Evolutionary conservation across 1,140 invertebrate species (phyloP).

Genomic region (Neelides sp.): DNA sequence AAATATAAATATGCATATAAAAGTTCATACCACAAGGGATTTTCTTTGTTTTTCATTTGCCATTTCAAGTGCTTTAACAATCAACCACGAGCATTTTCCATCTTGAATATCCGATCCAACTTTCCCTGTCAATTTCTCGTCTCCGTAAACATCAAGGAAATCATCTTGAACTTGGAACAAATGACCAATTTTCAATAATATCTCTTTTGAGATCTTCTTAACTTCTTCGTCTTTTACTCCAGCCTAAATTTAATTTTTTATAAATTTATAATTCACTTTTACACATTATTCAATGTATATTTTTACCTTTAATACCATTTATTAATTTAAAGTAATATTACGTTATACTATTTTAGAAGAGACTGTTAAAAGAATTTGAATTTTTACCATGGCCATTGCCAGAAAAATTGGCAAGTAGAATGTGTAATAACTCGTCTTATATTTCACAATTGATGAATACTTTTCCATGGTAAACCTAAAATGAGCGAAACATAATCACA

Average conservation of each 20-base stretch:
- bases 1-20: no score
- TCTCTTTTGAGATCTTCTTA: constrained; percentile 46
- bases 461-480: constrained; percentile 66
- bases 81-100: constrained; percentile 85
- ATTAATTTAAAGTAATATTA: constrained; percentile 64
- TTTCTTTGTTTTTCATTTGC: constrained; percentile 34
- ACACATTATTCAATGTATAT: no score
- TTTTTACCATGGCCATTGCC: constrained; percentile 69
- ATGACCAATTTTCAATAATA: constrained; percentile 83
- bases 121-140: constrained; percentile 73
- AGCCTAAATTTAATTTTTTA: constrained; percentile 35
- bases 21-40: constrained; percentile 54
- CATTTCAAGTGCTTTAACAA: constrained; percentile 37
- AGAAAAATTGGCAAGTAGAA: constrained; percentile 80
- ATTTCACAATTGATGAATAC: constrained; percentile 81
- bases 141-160: constrained; percentile 84
- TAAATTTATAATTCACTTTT: constrained; percentile 73
- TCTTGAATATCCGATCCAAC: constrained; percentile 81
- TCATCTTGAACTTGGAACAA: constrained; percentile 93
- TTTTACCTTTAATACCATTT: no score
- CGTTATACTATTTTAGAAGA: no score
- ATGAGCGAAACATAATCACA: no score
- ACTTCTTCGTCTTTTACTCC: background rate
- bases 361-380: no score
- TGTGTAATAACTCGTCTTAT: constrained; percentile 88